phyloP scores from a whole-genome alignment of 2,888 invertebrate species.

The Troides oblongomaculatus region DNA sequence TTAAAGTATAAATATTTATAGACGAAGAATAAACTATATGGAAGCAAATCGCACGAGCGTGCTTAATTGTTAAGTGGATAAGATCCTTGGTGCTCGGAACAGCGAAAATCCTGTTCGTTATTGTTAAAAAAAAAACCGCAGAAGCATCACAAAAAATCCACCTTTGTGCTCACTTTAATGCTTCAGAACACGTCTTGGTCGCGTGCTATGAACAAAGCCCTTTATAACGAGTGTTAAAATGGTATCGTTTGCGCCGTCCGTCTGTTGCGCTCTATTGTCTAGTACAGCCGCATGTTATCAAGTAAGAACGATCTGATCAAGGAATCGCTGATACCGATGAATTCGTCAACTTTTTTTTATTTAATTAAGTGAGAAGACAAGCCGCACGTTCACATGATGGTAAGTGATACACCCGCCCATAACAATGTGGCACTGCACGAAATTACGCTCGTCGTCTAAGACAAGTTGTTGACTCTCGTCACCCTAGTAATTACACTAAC shows the following conservation, averaged over 20 bases:
- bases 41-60: conserved; percentile 14
- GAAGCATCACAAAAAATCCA: conserved; percentile 21
- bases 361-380: too few relatives aligned
- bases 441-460: too few relatives aligned
- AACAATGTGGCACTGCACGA: too few relatives aligned
- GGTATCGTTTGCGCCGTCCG: conserved; percentile 15
- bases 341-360: too few relatives aligned
- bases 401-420: too few relatives aligned
- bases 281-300: neutral
- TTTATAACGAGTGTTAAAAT: conserved; percentile 25
- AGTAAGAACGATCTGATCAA: too few relatives aligned
- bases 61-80: conserved; percentile 28
- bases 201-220: conserved; percentile 29
- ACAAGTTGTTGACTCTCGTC: too few relatives aligned
- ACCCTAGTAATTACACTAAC: too few relatives aligned
- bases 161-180: conserved; percentile 32
- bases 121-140: conserved; percentile 15
- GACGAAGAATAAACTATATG: neutral
- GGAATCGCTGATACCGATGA: too few relatives aligned
- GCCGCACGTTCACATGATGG: too few relatives aligned
- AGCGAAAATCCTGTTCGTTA: conserved; percentile 37
- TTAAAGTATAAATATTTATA: too few relatives aligned
- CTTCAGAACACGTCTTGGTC: conserved; percentile 31
- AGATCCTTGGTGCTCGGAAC: conserved; percentile 34
- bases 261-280: conserved; percentile 2